phyloP scores from a whole-genome alignment of 2,797 vertebrate species.

The Glossophaga mutica region DNA sequence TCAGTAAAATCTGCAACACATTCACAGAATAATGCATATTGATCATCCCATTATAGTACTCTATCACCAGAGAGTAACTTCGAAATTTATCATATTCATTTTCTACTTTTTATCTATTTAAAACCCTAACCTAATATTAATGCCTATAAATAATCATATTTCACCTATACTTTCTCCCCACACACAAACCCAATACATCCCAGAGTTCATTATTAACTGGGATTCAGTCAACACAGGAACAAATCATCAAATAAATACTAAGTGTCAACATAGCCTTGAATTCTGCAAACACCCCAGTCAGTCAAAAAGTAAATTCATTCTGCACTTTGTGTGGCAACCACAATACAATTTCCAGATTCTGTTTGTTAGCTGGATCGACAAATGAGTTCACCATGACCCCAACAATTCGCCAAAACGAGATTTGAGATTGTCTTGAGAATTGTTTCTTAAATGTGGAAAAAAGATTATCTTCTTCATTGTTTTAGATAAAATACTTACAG shows the following conservation, averaged over 20 bases:
- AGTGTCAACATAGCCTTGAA: background rate
- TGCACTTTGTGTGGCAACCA: background rate
- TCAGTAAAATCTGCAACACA: background rate
- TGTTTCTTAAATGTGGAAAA: background rate
- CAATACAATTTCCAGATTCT: background rate
- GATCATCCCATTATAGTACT: background rate
- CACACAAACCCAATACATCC: background rate
- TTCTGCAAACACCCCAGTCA: background rate
- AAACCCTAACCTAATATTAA: background rate
- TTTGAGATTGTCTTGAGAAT: background rate
- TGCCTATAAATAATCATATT: background rate
- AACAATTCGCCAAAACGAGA: background rate
- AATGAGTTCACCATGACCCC: background rate
- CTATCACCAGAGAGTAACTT: background rate
- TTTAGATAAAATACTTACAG: background rate
- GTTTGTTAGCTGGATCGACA: background rate
- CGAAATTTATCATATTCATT: background rate
- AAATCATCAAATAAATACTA: background rate
- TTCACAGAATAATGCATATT: slow-evolving; percentile 2
- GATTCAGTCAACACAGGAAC: background rate
- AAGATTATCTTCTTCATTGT: background rate
- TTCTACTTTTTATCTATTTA: background rate
- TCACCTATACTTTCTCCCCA: background rate
- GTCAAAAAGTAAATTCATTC: background rate
- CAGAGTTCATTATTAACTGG: background rate